Evolutionary conservation across 2,888 invertebrate species (phyloP), one percentile per base, ranked within the genome.

Genomic region (Quadroppia sp.): DNA sequence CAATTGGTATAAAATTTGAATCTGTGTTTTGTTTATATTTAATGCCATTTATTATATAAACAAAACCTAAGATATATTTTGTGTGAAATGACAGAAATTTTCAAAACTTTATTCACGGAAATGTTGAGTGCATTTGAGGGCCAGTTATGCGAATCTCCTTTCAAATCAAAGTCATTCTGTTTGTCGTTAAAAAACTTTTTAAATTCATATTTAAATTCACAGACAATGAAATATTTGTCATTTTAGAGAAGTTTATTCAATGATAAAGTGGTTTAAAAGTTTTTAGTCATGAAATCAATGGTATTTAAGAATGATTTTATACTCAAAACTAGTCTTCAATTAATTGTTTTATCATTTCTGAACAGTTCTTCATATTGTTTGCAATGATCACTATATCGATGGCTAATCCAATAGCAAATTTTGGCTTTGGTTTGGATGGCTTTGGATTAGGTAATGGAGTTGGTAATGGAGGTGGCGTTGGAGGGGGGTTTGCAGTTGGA

Each of bases 91-190:
- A 17, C 25, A 9, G 2, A 28, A 2, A 56, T 28, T 28, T 2
- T 56, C 3, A n/a, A n/a, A n/a, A n/a, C n/a, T 3, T 61, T 61
- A 15, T 11, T 20, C n/a, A 13, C 56, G 56, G 56, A 56, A 64
- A 23, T 36, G 15, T 20, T 36, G n/a, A n/a, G n/a, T 64, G 61
- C n/a, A 32, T 36, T 64, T 64, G 32, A 9, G 17, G 61, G 36
- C 36, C 61, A 36, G 4, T 64, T 64, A 64, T 64, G 36, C 61
- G 61, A 64, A 40, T 64, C 61, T 64, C 61, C 61, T 64, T 6
- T 20, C n/a, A 64, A 20, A 36, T 64, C 32, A 30, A 17, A 25
- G 4, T 30, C 11, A 32, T 17, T 61, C 7, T 2, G 13, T 20
- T 20, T 25, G 23, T 23, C 23, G 13, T 23, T 11, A 20, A 53